Evolutionary conservation across 2,113 vertebrate species (phyloP), one percentile per base, ranked within the genome.

Genomic region (Equus przewalskii): DNA sequence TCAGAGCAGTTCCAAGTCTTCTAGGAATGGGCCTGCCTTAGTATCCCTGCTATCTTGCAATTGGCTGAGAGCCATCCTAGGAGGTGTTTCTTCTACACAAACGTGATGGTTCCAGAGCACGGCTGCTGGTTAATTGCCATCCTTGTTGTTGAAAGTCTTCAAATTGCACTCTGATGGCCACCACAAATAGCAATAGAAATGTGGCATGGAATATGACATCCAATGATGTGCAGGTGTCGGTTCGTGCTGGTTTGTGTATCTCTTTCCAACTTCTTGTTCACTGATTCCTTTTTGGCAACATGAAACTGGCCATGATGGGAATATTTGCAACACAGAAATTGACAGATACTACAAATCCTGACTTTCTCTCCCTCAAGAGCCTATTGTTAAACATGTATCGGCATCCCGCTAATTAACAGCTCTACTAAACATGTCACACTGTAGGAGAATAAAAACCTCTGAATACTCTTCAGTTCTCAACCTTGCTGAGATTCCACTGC

Each of bases 391-490:
- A 81, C 9, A 65, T 21, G 0, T 33, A 83, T 8, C 33, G 88
- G 58, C 3, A 88, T 7, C 41, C 28, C 46, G 28, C 2, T 64
- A 30, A 80, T 58, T 54, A 89, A 60, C 3, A 6, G 60, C 21
- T 89, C 22, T 54, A 89, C 14, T 86, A 72, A 93, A 75, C 33
- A 26, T 65, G 49, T 67, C 36, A 62, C 1, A 30, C 0, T 18
- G 24, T 33, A n/a, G 75, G n/a, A 41, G 76, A 64, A 80, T 18
- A 30, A 89, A 97, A 80, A 46, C 7, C 5, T 62, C 36, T 84
- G 12, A 92, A 44, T 78, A 69, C n/a, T 76, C n/a, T 90, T 92
- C n/a, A 24, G 3, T 70, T 62, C 94, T 90, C 41, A 51, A 90
- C 28, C 36, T 28, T 36, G n/a, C 62, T 54, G 26, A 70, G 41